Percentiles rank a stretch among this genome's conserved stretches.
Conservation (phyloP, 2,797 vertebrate species). For the Aphelocoma californica region DNA sequence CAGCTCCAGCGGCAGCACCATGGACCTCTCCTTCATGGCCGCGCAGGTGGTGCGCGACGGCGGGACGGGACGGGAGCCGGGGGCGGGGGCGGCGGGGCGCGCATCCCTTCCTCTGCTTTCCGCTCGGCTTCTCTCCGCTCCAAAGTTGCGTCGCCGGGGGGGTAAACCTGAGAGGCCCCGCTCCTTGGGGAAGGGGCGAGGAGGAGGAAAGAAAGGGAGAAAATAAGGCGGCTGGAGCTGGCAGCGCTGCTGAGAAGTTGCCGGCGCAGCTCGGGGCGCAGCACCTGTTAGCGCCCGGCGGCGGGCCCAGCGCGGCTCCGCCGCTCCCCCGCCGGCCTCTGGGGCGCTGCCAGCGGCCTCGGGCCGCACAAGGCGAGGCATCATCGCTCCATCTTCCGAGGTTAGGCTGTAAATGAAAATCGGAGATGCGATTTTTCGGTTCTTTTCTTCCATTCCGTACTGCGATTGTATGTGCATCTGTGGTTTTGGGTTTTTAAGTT, state of each 20-base stretch:
- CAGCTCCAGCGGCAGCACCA: conserved; percentile 69
- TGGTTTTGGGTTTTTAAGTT: neutral
- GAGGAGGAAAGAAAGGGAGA: accelerated
- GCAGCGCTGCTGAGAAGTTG: neutral
- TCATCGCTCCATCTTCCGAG: neutral
- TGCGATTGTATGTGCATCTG: neutral
- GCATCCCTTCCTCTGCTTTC: neutral
- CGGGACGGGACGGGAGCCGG: neutral
- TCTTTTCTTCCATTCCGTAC: neutral
- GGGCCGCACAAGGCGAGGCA: neutral
- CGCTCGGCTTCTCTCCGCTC: neutral
- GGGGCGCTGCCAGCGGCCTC: neutral
- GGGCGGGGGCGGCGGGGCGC: neutral
- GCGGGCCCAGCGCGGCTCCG: neutral
- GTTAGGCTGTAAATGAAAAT: neutral
- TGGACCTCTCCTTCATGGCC: conserved; percentile 98
- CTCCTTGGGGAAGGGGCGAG: neutral
- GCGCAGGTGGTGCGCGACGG: conserved; percentile 84
- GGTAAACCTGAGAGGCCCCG: neutral
- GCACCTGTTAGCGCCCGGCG: conserved; percentile 30
- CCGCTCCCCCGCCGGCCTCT: neutral
- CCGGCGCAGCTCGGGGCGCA: neutral
- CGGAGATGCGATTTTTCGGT: neutral
- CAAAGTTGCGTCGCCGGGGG: neutral
- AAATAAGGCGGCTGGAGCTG: neutral